Conservation (phyloP, 1,140 invertebrate genomes). For the Euura saliciscinereae region DNA sequence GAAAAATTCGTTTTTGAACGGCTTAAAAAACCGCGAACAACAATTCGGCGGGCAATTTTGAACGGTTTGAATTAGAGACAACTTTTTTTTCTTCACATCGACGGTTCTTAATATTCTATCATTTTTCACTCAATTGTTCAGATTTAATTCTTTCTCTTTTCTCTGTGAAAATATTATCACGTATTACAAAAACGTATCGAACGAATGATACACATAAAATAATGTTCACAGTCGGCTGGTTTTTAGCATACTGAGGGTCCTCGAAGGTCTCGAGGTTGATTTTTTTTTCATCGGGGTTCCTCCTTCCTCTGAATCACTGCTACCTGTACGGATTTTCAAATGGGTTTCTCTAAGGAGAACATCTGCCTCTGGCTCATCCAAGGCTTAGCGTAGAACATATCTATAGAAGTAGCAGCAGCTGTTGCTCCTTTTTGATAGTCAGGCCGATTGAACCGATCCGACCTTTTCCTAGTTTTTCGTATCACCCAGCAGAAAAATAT, state of each 20-base stretch:
- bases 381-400: background rate
- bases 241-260: background rate
- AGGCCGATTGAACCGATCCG: background rate
- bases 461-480: background rate
- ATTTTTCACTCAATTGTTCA: no score
- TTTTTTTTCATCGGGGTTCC: background rate
- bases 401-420: background rate
- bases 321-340: constrained; percentile 5
- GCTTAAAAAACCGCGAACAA: no score
- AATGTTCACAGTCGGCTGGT: background rate
- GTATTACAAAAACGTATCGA: no score
- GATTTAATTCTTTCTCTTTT: no score
- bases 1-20: no score
- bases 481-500: background rate
- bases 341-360: background rate
- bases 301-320: background rate
- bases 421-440: background rate
- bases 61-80: no score
- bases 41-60: no score
- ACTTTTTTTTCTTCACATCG: no score
- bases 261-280: background rate
- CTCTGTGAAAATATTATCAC: no score
- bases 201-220: no score
- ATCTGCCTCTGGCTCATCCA: background rate
- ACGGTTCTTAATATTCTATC: no score